Percentiles rank a stretch among this genome's conserved stretches.
phyloP scores from a whole-genome alignment of 2,113 vertebrate genomes.

The Oryzias celebensis region DNA sequence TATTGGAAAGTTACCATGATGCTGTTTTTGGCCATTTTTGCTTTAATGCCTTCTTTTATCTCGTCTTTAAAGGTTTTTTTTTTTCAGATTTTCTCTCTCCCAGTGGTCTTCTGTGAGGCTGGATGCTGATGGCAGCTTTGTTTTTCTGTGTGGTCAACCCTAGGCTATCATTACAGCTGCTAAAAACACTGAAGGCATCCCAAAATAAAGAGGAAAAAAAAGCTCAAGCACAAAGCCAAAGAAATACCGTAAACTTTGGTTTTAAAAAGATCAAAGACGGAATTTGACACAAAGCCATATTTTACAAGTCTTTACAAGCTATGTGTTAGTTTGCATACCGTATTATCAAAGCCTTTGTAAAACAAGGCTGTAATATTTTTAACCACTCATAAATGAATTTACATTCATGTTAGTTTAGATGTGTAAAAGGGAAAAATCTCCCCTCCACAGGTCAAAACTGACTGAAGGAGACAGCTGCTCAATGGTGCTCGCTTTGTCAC shows the following conservation, averaged over 20 bases:
- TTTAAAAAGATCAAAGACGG: slow-evolving; percentile 17
- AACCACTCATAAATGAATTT: no score
- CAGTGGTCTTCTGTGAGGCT: slow-evolving; percentile 12
- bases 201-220: slow-evolving; percentile 15
- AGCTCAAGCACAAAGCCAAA: slow-evolving; percentile 2
- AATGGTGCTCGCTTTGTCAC: neutral
- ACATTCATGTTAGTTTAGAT: no score
- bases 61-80: slow-evolving; percentile 1
- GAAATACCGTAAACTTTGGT: slow-evolving; percentile 14
- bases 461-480: slow-evolving; percentile 6
- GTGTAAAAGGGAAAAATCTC: no score
- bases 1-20: neutral
- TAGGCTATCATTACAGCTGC: slow-evolving; percentile 12
- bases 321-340: no score
- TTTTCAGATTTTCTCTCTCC: slow-evolving; percentile 17
- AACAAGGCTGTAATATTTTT: no score
- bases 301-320: neutral
- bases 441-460: neutral
- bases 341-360: no score
- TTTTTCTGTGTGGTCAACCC: slow-evolving; percentile 39
- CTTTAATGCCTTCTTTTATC: neutral
- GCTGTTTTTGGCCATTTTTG: slow-evolving; percentile 4
- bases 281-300: slow-evolving; percentile 12
- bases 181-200: slow-evolving; percentile 7
- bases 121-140: slow-evolving; percentile 19